phyloP scores from a whole-genome alignment of 2,113 vertebrate species.

The Psilopsiagon aurifrons region DNA sequence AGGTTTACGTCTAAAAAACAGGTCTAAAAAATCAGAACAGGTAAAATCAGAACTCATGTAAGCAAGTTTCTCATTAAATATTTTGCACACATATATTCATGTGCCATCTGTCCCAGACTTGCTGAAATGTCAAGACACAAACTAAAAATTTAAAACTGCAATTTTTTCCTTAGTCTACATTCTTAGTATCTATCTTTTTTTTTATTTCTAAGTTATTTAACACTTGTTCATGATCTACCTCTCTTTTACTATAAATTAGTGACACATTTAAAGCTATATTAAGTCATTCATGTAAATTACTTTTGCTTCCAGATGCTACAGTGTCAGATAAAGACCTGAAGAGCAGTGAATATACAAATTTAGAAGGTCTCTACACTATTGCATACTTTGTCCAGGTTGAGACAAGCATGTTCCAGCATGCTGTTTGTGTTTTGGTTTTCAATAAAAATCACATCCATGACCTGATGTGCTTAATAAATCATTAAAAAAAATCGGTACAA shows the following conservation, averaged over 20 bases:
- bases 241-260: not conserved
- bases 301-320: not conserved
- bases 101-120: not conserved
- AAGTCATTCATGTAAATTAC: not conserved
- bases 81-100: not conserved
- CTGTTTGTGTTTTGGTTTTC: not conserved
- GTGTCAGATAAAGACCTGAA: not conserved
- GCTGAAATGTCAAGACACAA: not conserved
- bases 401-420: not conserved
- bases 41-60: not conserved
- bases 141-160: not conserved
- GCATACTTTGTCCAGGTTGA: not conserved
- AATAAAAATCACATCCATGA: not conserved
- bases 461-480: not conserved
- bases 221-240: not conserved
- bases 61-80: not conserved
- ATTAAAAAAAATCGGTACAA: not conserved
- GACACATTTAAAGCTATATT: not conserved
- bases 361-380: not conserved
- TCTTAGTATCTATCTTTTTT: not conserved
- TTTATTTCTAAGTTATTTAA: not conserved
- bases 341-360: not conserved
- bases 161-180: not conserved
- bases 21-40: not conserved
- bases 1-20: not conserved